Evolutionary conservation across 2,113 vertebrate genomes (phyloP).

Genomic region (Syngnathus floridae): DNA sequence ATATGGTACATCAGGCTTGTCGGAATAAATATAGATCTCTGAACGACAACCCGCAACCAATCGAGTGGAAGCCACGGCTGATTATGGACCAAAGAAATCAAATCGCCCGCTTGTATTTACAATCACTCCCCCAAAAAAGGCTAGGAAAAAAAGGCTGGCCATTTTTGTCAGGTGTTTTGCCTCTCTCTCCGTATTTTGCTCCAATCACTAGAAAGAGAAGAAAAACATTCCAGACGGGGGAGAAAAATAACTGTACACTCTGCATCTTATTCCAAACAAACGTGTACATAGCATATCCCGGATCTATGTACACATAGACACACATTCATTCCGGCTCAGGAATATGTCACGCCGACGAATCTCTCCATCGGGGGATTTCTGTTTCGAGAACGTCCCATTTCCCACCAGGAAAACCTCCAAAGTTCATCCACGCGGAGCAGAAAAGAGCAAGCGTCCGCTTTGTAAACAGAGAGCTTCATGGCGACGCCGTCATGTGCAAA

Average conservation of each 20-base stretch:
- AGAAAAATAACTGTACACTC: constrained; percentile 73
- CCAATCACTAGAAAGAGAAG: constrained; percentile 65
- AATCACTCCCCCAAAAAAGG: constrained; percentile 70
- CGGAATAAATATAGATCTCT: constrained; percentile 70
- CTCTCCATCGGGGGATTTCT: constrained; percentile 57
- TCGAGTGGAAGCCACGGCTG: constrained; percentile 56
- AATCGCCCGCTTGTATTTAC: constrained; percentile 63
- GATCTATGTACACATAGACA: constrained; percentile 44
- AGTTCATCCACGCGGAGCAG: constrained; percentile 27
- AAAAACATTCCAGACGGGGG: constrained; percentile 61
- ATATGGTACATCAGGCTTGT: constrained; percentile 55
- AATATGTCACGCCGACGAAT: constrained; percentile 61
- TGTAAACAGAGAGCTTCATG: constrained; percentile 67
- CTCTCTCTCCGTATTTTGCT: constrained; percentile 54
- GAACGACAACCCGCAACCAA: constrained; percentile 65
- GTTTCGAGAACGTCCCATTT: neutral
- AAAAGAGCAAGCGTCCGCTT: constrained; percentile 38
- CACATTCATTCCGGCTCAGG: constrained; percentile 68
- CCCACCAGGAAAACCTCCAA: neutral
- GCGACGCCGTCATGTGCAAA: constrained; percentile 35
- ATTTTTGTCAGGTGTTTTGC: constrained; percentile 22
- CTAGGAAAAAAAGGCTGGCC: constrained; percentile 3
- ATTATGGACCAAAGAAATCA: constrained; percentile 25
- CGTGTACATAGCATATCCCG: constrained; percentile 62
- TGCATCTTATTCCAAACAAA: constrained; percentile 71